Evolutionary conservation across 2,113 vertebrate genomes (phyloP), one percentile per base, ranked within the genome.

Genomic region (Acrocephalus arundinaceus): DNA sequence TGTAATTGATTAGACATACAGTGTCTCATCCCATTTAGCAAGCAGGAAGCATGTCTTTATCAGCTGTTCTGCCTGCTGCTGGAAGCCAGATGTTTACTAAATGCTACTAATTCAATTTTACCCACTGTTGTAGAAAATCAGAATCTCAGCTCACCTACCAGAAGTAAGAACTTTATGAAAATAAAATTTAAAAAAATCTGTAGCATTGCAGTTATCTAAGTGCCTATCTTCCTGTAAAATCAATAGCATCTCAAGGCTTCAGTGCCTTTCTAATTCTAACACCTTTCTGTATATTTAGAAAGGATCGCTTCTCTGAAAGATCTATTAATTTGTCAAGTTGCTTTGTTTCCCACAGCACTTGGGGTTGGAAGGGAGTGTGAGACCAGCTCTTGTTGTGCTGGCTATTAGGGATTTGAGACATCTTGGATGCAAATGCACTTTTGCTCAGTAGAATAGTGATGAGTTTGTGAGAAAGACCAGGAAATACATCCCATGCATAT

Each of bases 391-490:
- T 85, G 71, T 54, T 87, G 58, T 75, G 57, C 78, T 68, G 78
- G 45, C 81, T 87, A 0, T 39, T 35, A 70, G 54, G 43, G 62
- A 37, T 52, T 67, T 65, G 22, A 91, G 78, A 68, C 49, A 65
- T 81, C 67, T 87, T 75, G 35, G 22, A 95, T 90, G 83, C 92
- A 88, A 94, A 89, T 86, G 25, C 72, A 70, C 72, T 97, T 90
- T 49, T 84, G 75, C 96, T 90, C 76, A 52, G 65, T 48, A 24
- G 94, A 95, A 97, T 95, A 93, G 48, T 39, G 91, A 95, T 96
- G 92, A 96, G 93, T 63, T 91, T 80, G 68, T 73, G 27, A 16
- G 89, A 96, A 94, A 91, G 94, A 88, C 76, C 90, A 96, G 96
- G 93, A 96, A 93, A 81, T 88, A 35, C 72, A 43, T 94, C 75